These are phyloP conservation scores for Palythoa heliodiscus DNA, from an alignment of 92 coral and sea anemone species.

Conservation along the genomic window DNA sequence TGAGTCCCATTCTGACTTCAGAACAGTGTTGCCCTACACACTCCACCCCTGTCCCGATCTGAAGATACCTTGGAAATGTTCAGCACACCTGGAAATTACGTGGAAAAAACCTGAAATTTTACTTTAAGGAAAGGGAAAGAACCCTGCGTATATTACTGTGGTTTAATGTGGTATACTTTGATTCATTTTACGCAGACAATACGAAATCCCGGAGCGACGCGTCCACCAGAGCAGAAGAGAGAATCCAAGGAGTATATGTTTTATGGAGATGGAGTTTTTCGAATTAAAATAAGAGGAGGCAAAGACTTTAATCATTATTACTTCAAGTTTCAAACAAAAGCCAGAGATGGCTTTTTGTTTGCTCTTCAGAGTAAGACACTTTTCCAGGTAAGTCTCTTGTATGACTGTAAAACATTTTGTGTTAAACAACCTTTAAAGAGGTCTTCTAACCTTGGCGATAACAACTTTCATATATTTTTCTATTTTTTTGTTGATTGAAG, in stretches of 20 bases:
- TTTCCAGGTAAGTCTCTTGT: neutral
- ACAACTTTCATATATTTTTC: no score
- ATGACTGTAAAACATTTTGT: neutral
- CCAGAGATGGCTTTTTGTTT: neutral
- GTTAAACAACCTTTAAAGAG: no score
- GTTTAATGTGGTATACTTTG: neutral
- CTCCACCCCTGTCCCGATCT: no score
- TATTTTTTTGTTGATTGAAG: no score
- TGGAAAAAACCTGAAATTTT: no score
- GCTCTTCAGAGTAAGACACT: neutral
- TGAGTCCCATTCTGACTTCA: no score
- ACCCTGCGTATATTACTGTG: no score
- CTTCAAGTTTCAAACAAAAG: neutral
- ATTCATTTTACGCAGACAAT: neutral
- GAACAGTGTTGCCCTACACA: no score
- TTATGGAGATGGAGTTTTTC: constrained; percentile 19
- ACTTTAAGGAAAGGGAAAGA: no score
- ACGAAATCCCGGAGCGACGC: neutral
- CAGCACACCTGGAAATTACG: no score
- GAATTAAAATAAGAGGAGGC: no score
- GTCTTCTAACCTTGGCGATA: neutral
- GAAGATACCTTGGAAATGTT: no score
- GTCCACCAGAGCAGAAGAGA: neutral
- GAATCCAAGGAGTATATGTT: neutral
- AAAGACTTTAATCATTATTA: neutral